These are phyloP conservation scores for Eudyptes chrysolophus DNA, from an alignment of 2,113 vertebrate genomes.

Conservation along the genomic window DNA sequence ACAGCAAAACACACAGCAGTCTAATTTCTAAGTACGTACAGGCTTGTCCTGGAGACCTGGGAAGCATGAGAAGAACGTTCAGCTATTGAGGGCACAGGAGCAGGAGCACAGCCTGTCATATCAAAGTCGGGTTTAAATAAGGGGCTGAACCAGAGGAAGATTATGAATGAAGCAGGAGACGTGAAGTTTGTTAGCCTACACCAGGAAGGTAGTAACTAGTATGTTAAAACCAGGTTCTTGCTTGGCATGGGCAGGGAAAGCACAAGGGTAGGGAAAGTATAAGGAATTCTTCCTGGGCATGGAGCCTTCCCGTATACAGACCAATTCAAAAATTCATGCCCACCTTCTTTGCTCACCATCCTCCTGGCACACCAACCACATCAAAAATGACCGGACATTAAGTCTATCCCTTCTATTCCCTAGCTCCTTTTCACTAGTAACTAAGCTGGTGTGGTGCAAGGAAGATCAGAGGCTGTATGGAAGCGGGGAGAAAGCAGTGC, in stretches of 20 bases:
- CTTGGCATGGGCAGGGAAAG: not conserved
- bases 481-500: not conserved
- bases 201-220: not conserved
- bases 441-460: not conserved
- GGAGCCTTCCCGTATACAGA: not conserved
- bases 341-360: not conserved
- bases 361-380: not conserved
- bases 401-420: not conserved
- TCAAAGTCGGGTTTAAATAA: not conserved
- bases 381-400: not conserved
- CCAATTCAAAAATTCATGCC: not conserved
- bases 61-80: slow-evolving; percentile 68
- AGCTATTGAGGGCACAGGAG: not conserved
- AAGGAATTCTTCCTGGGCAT: not conserved
- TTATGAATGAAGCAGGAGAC: not conserved
- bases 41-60: slow-evolving; percentile 38
- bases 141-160: not conserved
- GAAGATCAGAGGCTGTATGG: not conserved
- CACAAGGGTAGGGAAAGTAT: not conserved
- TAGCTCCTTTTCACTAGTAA: not conserved
- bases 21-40: slow-evolving; percentile 50
- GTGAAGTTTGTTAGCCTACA: not conserved
- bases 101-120: not conserved
- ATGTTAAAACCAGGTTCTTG: not conserved
- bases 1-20: not conserved